These are phyloP conservation scores for Agrotis exclamationis DNA, from an alignment of 2,888 invertebrate species.

Conservation along the genomic window DNA sequence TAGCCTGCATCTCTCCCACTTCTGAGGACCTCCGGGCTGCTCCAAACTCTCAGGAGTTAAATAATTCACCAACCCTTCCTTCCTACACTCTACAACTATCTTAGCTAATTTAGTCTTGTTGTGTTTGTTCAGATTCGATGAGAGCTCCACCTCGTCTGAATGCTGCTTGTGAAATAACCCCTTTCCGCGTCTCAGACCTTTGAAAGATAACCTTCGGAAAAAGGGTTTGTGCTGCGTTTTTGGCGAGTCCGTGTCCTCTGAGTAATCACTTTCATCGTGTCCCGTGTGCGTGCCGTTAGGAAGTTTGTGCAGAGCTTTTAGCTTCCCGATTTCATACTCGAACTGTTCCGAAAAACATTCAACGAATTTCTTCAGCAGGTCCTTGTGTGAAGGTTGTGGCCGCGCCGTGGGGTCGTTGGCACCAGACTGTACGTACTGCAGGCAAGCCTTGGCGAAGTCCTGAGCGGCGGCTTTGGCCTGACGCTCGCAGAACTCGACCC, in stretches of 20 bases:
- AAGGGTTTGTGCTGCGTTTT: slow-evolving; percentile 96
- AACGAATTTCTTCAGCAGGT: slow-evolving; percentile 95
- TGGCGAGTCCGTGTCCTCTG: slow-evolving; percentile 95
- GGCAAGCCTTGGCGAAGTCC: slow-evolving; percentile 97
- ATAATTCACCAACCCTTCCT: slow-evolving; percentile 98
- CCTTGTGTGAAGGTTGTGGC: slow-evolving; percentile 93
- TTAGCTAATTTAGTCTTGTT: slow-evolving; percentile 97
- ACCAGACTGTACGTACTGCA: slow-evolving; percentile 94
- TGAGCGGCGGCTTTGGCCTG: slow-evolving; percentile 96
- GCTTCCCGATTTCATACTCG: slow-evolving; percentile 93
- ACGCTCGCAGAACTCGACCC: slow-evolving; percentile 97
- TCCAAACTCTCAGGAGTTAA: slow-evolving; percentile 97
- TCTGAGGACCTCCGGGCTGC: slow-evolving; percentile 95
- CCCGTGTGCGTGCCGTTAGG: slow-evolving; percentile 88
- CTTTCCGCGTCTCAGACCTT: slow-evolving; percentile 95
- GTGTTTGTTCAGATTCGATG: slow-evolving; percentile 92
- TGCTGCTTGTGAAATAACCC: slow-evolving; percentile 97
- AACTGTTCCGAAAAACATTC: slow-evolving; percentile 97
- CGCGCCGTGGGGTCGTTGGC: slow-evolving; percentile 92
- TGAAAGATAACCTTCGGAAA: slow-evolving; percentile 96
- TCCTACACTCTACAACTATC: slow-evolving; percentile 97
- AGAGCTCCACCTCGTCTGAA: slow-evolving; percentile 96
- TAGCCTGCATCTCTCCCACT: slow-evolving; percentile 98
- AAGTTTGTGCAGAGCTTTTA: slow-evolving; percentile 85
- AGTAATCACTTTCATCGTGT: slow-evolving; percentile 92